Base-by-base conservation (phyloP, 2,888 invertebrate genomes). In the Folsomia manolachei region DNA sequence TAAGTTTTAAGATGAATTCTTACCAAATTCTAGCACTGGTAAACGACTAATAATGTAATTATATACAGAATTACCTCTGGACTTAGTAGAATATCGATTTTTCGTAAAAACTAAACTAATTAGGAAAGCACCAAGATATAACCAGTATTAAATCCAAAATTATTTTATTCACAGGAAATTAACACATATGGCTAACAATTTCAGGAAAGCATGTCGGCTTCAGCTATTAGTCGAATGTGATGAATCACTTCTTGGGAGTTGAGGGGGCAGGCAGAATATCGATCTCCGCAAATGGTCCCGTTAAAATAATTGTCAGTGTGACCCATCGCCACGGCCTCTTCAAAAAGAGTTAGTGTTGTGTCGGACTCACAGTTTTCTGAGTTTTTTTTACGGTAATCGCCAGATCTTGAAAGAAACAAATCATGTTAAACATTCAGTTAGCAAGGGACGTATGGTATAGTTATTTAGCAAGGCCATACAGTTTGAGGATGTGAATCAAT, bases 1-100 rank as follows among this genome's bases (percentile, higher is more conserved):
- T 53, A 9, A 56, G 52, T 52, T 27, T 51, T 1, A 25, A 1
- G 18, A 21, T 39, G 21, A 18, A 1, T 52, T 66, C 11, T 51
- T 66, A 18, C 18, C 52, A 65, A 56, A 56, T 56, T 14, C 56
- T 14, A 39, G 7, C 4, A 84, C 63, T 82, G 95, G 91, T 95
- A 95, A 96, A 95, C 97, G n/a, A n/a, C n/a, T n/a, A n/a, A n/a
- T n/a, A n/a, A n/a, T n/a, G n/a, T n/a, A n/a, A n/a, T n/a, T n/a
- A n/a, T n/a, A n/a, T n/a, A n/a, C n/a, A n/a, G n/a, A n/a, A n/a
- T n/a, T n/a, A n/a, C n/a, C n/a, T n/a, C n/a, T n/a, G n/a, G n/a
- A n/a, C n/a, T n/a, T n/a, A n/a, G n/a, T n/a, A n/a, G n/a, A n/a
- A n/a, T n/a, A n/a, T n/a, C n/a, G n/a, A n/a, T n/a, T n/a, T n/a